These are phyloP conservation scores for Chrysaora quinquecirrha DNA, from an alignment of 30 jellyfish, hydroid and myxozoan genomes.

Conservation along the genomic window DNA sequence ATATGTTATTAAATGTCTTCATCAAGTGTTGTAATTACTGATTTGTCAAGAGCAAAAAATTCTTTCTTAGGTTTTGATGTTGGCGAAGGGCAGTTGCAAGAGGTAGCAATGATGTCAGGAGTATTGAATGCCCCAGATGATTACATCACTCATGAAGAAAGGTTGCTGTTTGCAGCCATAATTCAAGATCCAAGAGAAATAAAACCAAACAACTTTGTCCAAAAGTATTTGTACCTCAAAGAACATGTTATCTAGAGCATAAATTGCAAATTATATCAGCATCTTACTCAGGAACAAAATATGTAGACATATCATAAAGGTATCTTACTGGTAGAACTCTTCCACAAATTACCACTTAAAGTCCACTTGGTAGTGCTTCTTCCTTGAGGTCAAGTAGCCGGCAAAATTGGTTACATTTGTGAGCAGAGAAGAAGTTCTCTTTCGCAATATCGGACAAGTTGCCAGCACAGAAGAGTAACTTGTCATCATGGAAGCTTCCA, in stretches of 20 bases:
- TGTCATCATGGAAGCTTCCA: conserved; percentile 26
- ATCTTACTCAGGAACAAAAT: too few relatives aligned
- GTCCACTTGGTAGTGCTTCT: too few relatives aligned
- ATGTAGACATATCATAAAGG: too few relatives aligned
- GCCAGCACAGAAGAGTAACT: conserved; percentile 39
- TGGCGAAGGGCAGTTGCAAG: neutral
- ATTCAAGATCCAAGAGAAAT: neutral
- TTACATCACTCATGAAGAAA: neutral
- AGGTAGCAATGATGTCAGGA: neutral
- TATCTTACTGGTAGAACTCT: too few relatives aligned
- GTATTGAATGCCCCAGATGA: neutral
- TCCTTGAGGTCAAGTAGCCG: too few relatives aligned
- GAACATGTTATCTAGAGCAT: neutral
- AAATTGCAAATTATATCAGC: too few relatives aligned
- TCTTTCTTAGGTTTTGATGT: neutral
- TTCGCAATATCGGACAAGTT: conserved; percentile 7
- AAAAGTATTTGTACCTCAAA: neutral
- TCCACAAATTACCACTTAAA: too few relatives aligned
- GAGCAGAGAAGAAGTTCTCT: conserved; percentile 7
- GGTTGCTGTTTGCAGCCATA: neutral
- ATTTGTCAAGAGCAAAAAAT: too few relatives aligned
- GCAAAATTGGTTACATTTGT: conserved; percentile 11
- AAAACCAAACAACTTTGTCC: neutral
- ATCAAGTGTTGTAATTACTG: too few relatives aligned
- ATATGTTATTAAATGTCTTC: too few relatives aligned